A percentile compares a stretch with the other conserved stretches of the same genome.
phyloP scores from a whole-genome alignment of 2,797 vertebrate genomes.

The Sebastes taczanowskii region DNA sequence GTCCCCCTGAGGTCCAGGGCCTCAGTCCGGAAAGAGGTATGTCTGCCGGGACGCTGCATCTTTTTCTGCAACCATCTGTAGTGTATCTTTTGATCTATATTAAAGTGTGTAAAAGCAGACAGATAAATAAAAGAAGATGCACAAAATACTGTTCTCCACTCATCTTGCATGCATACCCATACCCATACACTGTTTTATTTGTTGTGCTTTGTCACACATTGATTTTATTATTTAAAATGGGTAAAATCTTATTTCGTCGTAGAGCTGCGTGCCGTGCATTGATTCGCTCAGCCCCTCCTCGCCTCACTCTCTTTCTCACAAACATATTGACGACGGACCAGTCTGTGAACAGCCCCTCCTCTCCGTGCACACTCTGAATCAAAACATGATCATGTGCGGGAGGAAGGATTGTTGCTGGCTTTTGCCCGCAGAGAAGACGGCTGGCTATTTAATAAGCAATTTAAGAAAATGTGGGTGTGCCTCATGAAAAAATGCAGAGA shows the following conservation, averaged over 20 bases:
- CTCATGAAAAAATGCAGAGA: not conserved
- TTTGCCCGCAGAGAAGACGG: not conserved
- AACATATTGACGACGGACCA: not conserved
- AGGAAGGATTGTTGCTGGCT: not conserved
- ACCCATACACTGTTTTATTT: not conserved
- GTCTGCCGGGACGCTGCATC: not conserved
- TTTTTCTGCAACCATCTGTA: not conserved
- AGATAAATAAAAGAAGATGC: not conserved
- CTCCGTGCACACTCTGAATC: not conserved
- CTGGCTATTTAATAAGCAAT: not conserved
- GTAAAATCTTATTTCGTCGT: not conserved
- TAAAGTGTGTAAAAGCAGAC: not conserved
- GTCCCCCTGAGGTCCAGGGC: conserved; percentile 83
- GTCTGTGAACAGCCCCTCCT: not conserved
- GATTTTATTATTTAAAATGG: not conserved
- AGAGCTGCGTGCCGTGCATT: not conserved
- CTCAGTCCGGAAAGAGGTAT: conserved; percentile 89
- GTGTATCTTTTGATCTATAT: not conserved
- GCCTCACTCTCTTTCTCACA: not conserved
- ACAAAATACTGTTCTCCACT: not conserved
- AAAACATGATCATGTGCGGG: not conserved
- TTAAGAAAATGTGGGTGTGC: not conserved
- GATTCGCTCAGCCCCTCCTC: not conserved
- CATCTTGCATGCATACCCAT: not conserved
- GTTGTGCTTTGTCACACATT: too few relatives aligned